phyloP scores from a whole-genome alignment of 2,888 invertebrate species.

The Holacanthella duospinosa region DNA sequence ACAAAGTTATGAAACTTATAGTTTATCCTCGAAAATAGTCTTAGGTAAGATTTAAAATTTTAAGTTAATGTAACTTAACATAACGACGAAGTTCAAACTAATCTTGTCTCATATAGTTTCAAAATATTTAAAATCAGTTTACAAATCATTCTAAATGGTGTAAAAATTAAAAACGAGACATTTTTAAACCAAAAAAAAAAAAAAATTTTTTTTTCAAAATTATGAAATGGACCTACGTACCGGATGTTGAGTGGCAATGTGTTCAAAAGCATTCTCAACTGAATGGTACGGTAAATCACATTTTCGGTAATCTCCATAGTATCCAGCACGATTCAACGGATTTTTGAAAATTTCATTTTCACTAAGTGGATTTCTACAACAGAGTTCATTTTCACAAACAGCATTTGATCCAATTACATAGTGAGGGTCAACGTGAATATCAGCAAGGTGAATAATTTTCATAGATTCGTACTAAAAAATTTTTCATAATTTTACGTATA shows the following conservation, averaged over 20 bases:
- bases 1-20: too few species aligned
- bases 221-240: conserved; percentile 3
- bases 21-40: too few species aligned
- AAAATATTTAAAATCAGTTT: too few species aligned
- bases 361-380: conserved; percentile 53
- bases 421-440: conserved; percentile 66
- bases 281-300: conserved; percentile 67
- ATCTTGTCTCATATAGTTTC: too few species aligned
- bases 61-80: too few species aligned
- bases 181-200: too few species aligned
- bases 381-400: conserved; percentile 57
- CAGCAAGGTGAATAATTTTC: conserved; percentile 56
- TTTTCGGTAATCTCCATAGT: conserved; percentile 67
- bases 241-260: conserved; percentile 48
- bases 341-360: conserved; percentile 44
- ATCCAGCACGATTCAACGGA: conserved; percentile 50
- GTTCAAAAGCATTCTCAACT: conserved; percentile 55
- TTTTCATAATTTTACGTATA: background rate
- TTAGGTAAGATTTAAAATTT: too few species aligned
- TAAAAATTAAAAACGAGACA: background rate
- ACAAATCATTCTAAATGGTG: background rate
- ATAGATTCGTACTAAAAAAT: conserved; percentile 14
- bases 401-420: conserved; percentile 59
- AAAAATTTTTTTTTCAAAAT: too few species aligned
- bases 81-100: too few species aligned